Percentiles rank a stretch among this genome's conserved stretches.
phyloP scores from a whole-genome alignment of 1,140 invertebrate species.

The Zaprionus gabonicus region DNA sequence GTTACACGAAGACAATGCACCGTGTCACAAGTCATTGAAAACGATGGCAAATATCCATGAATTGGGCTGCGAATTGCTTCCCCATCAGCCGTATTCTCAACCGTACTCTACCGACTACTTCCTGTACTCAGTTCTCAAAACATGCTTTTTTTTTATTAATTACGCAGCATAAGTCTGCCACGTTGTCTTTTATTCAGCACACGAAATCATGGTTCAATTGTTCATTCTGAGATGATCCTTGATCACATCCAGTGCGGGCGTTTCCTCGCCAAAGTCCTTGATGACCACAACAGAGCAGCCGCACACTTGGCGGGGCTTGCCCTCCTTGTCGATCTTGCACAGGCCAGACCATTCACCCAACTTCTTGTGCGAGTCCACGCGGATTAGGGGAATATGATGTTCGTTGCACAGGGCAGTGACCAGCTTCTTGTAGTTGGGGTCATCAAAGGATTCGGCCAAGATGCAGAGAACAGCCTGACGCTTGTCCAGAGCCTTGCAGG shows the following conservation, averaged over 20 bases:
- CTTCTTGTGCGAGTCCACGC: slow-evolving; percentile 99
- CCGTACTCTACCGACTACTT: too few species aligned
- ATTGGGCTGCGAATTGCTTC: too few species aligned
- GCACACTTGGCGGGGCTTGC: slow-evolving; percentile 99
- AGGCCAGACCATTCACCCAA: slow-evolving; percentile 97
- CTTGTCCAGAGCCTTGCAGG: slow-evolving; percentile 98
- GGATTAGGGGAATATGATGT: slow-evolving; percentile 97
- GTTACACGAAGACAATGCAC: too few species aligned
- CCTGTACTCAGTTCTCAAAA: too few species aligned
- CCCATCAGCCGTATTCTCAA: too few species aligned
- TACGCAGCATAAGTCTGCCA: slow-evolving; percentile 61
- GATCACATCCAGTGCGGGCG: slow-evolving; percentile 95
- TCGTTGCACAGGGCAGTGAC: slow-evolving; percentile 99
- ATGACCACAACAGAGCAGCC: slow-evolving; percentile 99
- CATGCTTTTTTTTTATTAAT: slow-evolving; percentile 47
- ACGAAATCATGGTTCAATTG: neutral
- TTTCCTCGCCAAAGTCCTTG: slow-evolving; percentile 98
- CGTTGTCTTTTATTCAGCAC: slow-evolving; percentile 75
- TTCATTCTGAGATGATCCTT: slow-evolving; percentile 94
- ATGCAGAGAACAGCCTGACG: slow-evolving; percentile 98
- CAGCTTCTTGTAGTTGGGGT: slow-evolving; percentile 98
- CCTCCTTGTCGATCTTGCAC: slow-evolving; percentile 90
- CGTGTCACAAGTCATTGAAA: too few species aligned
- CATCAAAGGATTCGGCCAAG: slow-evolving; percentile 98
- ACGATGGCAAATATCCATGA: too few species aligned